phyloP scores from a whole-genome alignment of 2,888 invertebrate genomes.

The Neoascia interrupta region DNA sequence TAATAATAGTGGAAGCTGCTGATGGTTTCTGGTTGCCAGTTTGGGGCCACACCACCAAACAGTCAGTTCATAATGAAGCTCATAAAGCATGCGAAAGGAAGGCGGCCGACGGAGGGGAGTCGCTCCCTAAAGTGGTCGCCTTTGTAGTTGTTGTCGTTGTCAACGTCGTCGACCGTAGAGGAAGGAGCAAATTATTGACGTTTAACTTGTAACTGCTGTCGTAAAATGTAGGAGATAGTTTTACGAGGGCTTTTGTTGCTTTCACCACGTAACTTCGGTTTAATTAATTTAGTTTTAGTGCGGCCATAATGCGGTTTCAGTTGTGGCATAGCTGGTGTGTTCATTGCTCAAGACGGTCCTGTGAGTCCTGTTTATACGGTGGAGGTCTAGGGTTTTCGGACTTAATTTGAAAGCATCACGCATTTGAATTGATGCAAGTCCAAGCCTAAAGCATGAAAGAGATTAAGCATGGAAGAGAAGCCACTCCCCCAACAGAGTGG shows the following conservation, averaged over 20 bases:
- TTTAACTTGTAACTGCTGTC: slow-evolving; percentile 65
- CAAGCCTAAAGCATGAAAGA: too few relatives aligned
- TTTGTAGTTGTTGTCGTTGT: not conserved
- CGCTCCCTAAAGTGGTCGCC: slow-evolving; percentile 41
- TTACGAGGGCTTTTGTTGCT: slow-evolving; percentile 57
- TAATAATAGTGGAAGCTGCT: too few relatives aligned
- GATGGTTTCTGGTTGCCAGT: too few relatives aligned
- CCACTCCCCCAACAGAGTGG: too few relatives aligned
- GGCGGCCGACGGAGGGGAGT: too few relatives aligned
- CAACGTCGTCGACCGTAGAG: too few relatives aligned
- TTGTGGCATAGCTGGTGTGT: slow-evolving; percentile 37
- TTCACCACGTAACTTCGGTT: slow-evolving; percentile 56
- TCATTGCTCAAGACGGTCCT: slow-evolving; percentile 1
- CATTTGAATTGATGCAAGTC: slow-evolving; percentile 25
- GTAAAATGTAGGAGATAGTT: slow-evolving; percentile 60
- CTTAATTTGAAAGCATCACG: slow-evolving; percentile 37
- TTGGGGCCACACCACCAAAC: too few relatives aligned
- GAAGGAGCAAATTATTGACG: slow-evolving; percentile 59
- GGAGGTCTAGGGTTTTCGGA: not conserved
- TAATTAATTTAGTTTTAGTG: slow-evolving; percentile 67
- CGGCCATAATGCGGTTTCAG: slow-evolving; percentile 50
- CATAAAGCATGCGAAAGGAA: slow-evolving; percentile 56
- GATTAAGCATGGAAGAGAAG: too few relatives aligned
- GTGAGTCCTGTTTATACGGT: slow-evolving; percentile 11
- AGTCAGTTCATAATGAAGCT: slow-evolving; percentile 41